Base-by-base conservation (phyloP, 2,888 invertebrate genomes). In the Drosophila mimica region DNA sequence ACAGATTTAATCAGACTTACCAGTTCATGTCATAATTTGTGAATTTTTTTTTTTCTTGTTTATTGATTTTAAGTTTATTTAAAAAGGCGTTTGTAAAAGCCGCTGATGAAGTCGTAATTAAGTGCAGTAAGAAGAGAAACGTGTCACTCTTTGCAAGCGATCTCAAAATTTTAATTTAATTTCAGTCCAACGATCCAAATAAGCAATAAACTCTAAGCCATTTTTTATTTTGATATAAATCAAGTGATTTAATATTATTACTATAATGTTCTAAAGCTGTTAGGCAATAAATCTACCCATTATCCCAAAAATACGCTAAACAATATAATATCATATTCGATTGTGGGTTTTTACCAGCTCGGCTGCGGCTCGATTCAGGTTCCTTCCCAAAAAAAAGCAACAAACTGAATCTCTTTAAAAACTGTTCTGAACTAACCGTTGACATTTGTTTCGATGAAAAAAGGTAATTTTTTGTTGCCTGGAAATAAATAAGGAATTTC, bases 281-380 rank as follows among this genome's bases (percentile, higher is more conserved):
- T 20, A 28, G 28, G n/a, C 53, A 40, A 75, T 75, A 75, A 79
- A 79, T 75, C 54, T 58, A 17, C 1, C 9, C 7, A 52, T 40
- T n/a, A 17, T 53, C 51, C 4, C 34, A 56, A 20, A 36, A 6
- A 8, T 2, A 54, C 17, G 17, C 36, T 60, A 61, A 9, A 38
- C 52, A 66, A 61, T 63, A 49, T 62, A 40, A 64, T 58, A 54
- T 64, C 57, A 48, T 28, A 48, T 34, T 8, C 25, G 53, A 49
- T 34, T 54, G 40, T 60, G 80, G 80, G 79, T 61, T 74, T 72
- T 79, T 74, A 20, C 74, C 79, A 65, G 9, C 4, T 52, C 34
- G 9, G 38, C 13, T 69, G 65, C 36, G 68, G 40, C 53, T 62
- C 28, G 15, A 63, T 79, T 76, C 86, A 66, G 76, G 86, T 86